phyloP scores from a whole-genome alignment of 2,888 invertebrate species.

The Eupeodes latifasciatus region DNA sequence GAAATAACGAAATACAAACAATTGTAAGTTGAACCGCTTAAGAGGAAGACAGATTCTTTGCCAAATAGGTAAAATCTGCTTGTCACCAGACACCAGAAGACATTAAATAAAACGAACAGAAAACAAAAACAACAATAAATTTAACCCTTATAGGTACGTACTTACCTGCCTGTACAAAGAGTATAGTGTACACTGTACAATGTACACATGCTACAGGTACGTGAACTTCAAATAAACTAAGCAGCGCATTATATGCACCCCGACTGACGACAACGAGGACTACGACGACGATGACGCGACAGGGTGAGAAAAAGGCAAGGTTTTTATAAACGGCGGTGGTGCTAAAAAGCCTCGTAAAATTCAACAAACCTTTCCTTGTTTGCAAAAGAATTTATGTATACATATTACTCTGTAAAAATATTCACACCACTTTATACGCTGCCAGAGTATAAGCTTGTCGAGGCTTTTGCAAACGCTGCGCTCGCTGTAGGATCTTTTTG shows the following conservation, averaged over 20 bases:
- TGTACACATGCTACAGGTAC: slow-evolving; percentile 53
- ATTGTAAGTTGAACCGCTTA: slow-evolving; percentile 12
- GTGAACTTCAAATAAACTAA: slow-evolving; percentile 50
- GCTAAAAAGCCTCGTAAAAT: neutral
- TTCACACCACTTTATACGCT: neutral
- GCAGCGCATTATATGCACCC: slow-evolving; percentile 33
- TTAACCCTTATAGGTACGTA: slow-evolving; percentile 26
- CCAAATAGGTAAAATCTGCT: slow-evolving; percentile 21
- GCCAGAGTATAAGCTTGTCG: neutral
- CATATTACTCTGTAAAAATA: neutral
- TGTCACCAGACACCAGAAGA: slow-evolving; percentile 42
- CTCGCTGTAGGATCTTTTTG: neutral
- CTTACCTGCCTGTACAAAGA: too few relatives aligned
- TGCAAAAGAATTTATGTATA: slow-evolving; percentile 21
- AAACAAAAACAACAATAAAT: slow-evolving; percentile 20
- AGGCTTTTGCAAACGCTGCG: neutral
- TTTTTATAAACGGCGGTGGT: neutral
- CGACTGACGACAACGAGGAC: too few relatives aligned
- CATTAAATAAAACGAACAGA: neutral
- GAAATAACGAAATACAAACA: slow-evolving; percentile 65
- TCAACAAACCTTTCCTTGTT: slow-evolving; percentile 13
- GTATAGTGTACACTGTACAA: neutral
- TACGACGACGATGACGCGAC: too few relatives aligned
- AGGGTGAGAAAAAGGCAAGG: too few relatives aligned
- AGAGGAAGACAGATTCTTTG: slow-evolving; percentile 23